These are phyloP conservation scores for Bufo gargarizans DNA, from an alignment of 2,113 vertebrate species.

Conservation along the genomic window DNA sequence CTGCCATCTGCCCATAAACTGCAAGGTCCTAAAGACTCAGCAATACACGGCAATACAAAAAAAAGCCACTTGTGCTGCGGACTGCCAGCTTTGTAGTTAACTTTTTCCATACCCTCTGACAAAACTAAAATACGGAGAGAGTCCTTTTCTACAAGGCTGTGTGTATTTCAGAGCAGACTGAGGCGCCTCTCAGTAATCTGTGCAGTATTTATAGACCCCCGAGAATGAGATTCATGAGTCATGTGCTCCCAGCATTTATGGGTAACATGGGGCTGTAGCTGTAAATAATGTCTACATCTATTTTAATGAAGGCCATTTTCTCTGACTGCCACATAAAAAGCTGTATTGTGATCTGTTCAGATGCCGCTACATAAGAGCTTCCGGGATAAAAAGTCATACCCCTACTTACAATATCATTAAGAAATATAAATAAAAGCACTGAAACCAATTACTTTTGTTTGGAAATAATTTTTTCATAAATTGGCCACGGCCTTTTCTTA, in stretches of 20 bases:
- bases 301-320: background rate
- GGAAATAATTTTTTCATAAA: too few species aligned
- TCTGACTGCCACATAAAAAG: background rate
- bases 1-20: background rate
- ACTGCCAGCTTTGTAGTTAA: background rate
- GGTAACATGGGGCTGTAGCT: background rate
- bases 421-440: too few species aligned
- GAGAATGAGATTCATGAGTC: slow-evolving; percentile 24
- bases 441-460: too few species aligned
- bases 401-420: too few species aligned
- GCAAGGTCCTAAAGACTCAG: background rate
- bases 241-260: slow-evolving; percentile 27
- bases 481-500: too few species aligned
- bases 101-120: background rate
- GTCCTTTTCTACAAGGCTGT: background rate
- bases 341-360: background rate
- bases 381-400: too few species aligned
- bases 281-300: background rate
- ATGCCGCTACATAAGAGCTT: background rate
- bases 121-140: background rate
- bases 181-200: background rate
- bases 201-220: slow-evolving; percentile 43
- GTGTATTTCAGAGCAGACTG: background rate
- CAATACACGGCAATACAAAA: background rate
- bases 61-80: background rate